phyloP scores from a whole-genome alignment of 2,797 vertebrate species.

The Craterocephalus amniculus region DNA sequence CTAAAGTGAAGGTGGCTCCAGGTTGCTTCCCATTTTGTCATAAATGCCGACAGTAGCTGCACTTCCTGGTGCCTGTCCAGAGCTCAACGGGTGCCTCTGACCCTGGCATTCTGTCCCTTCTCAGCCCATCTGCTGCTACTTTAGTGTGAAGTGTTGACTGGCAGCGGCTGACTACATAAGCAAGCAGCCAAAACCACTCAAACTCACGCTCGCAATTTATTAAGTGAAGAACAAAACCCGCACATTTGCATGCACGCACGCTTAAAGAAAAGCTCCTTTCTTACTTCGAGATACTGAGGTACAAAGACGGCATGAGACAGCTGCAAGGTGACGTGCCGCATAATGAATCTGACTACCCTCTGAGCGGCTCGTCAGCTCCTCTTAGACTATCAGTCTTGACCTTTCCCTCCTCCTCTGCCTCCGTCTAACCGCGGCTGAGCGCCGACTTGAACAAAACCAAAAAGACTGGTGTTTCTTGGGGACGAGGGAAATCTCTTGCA shows the following conservation, averaged over 20 bases:
- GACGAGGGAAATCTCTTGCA: constrained; percentile 64
- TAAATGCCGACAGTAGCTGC: not conserved
- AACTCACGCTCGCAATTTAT: constrained; percentile 30
- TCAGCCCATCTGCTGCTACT: constrained; percentile 62
- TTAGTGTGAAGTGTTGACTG: constrained; percentile 62
- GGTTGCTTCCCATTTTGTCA: not conserved
- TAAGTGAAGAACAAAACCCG: constrained; percentile 32
- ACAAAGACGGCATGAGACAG: constrained; percentile 59
- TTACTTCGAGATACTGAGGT: constrained; percentile 27
- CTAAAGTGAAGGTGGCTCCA: not conserved
- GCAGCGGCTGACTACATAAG: constrained; percentile 37
- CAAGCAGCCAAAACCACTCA: constrained; percentile 51
- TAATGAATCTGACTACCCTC: constrained; percentile 63
- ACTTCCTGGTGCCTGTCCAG: constrained; percentile 30
- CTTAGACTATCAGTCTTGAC: constrained; percentile 54
- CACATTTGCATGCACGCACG: constrained; percentile 37
- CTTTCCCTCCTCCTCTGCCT: constrained; percentile 40
- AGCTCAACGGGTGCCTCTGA: constrained; percentile 39
- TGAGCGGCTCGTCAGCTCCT: constrained; percentile 53
- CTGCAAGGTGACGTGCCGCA: constrained; percentile 57
- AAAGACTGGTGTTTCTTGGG: constrained; percentile 59
- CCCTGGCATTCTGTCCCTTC: constrained; percentile 36
- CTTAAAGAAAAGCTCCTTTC: constrained; percentile 48
- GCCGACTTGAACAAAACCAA: constrained; percentile 52
- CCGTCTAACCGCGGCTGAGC: constrained; percentile 44